A percentile compares a stretch with the other conserved stretches of the same genome.
Evolutionary conservation across 2,113 vertebrate species (phyloP).

Genomic region (Epinephelus fuscoguttatus): DNA sequence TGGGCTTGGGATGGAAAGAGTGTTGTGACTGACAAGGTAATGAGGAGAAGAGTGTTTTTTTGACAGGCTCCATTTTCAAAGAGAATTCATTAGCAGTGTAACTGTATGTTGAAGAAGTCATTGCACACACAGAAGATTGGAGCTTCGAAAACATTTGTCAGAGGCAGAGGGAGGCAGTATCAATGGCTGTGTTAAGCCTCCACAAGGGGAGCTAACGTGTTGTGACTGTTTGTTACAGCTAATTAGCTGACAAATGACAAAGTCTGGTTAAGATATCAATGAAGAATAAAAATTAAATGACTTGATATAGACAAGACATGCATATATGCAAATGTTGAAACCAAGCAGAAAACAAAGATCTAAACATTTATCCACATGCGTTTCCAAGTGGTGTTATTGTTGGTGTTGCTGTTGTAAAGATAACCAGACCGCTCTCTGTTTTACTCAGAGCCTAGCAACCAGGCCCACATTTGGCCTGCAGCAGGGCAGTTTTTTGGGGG

Average conservation of each 20-base stretch:
- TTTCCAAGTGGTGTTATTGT: no score
- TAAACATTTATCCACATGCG: not conserved
- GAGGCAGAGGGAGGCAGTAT: not conserved
- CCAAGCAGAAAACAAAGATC: not conserved
- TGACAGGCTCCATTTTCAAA: constrained; percentile 49
- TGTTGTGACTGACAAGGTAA: constrained; percentile 97
- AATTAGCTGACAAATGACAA: not conserved
- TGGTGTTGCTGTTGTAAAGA: no score
- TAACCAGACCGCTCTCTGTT: no score
- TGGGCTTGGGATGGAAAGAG: constrained; percentile 99
- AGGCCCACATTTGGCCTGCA: no score
- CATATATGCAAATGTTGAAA: not conserved
- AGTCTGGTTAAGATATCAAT: not conserved
- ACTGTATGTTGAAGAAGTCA: not conserved
- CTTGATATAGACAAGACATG: not conserved
- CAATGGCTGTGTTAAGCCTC: not conserved
- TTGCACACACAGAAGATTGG: not conserved
- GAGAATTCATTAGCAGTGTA: constrained; percentile 27
- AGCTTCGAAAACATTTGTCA: constrained; percentile 20
- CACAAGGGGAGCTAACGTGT: not conserved
- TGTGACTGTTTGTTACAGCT: not conserved
- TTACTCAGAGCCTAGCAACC: no score
- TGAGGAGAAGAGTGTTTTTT: constrained; percentile 59
- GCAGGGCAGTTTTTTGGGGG: no score
- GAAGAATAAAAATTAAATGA: not conserved